These are phyloP conservation scores for Leptinotarsa undecemlineata DNA, from an alignment of 1,140 invertebrate genomes.

Conservation along the genomic window DNA sequence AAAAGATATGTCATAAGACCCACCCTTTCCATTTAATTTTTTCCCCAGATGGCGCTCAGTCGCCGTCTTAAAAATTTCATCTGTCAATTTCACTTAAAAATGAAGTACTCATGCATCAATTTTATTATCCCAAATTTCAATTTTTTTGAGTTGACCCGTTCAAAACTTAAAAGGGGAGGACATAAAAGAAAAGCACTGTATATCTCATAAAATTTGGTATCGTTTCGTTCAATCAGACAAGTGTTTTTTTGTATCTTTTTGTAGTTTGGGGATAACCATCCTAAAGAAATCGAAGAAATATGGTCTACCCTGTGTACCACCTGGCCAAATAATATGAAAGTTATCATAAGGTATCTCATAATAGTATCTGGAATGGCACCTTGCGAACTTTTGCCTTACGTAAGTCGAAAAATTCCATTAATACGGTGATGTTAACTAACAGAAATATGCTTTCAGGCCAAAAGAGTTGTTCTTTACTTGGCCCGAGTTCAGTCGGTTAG, in stretches of 20 bases:
- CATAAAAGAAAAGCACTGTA: too few relatives aligned
- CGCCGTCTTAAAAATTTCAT: too few relatives aligned
- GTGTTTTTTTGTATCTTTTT: constrained; percentile 36
- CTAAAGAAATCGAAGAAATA: constrained; percentile 91
- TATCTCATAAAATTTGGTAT: too few relatives aligned
- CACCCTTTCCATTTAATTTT: too few relatives aligned
- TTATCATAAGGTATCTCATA: constrained; percentile 96
- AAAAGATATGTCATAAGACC: too few relatives aligned
- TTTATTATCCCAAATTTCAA: too few relatives aligned
- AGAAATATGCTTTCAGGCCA: constrained; percentile 68
- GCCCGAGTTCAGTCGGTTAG: constrained; percentile 87
- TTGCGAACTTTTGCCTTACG: constrained; percentile 85
- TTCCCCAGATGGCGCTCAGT: too few relatives aligned
- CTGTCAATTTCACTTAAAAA: too few relatives aligned
- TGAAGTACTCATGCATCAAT: too few relatives aligned
- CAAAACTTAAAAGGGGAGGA: too few relatives aligned
- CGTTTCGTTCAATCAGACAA: too few relatives aligned
- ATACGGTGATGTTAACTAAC: constrained; percentile 22
- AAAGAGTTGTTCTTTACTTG: constrained; percentile 91
- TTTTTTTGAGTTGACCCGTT: too few relatives aligned
- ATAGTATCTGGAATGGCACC: constrained; percentile 96
- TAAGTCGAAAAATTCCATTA: constrained; percentile 59
- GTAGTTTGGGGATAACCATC: constrained; percentile 93
- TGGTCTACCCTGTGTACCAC: constrained; percentile 95
- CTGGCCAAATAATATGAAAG: constrained; percentile 96